Evolutionary conservation across 2,888 invertebrate genomes (phyloP), one percentile per base, ranked within the genome.

Genomic region (Holacanthella duospinosa): DNA sequence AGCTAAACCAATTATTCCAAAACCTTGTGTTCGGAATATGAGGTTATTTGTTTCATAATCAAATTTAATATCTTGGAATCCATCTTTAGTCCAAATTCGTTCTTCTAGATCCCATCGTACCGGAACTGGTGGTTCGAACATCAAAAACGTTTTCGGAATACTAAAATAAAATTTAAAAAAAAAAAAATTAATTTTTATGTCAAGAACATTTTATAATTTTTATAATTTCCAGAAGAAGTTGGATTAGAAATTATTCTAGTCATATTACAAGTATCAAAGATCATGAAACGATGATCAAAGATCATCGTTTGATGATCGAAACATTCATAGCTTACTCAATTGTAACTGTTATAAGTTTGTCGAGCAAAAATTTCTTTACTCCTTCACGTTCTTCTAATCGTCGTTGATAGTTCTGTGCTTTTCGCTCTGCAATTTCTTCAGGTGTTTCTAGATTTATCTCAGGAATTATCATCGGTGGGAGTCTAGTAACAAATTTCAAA

Each of bases 261-360:
- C n/a, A n/a, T n/a, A n/a, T n/a, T n/a, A n/a, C n/a, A n/a, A n/a
- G 12, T 12, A 43, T n/a, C n/a, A n/a, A n/a, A n/a, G n/a, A n/a
- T n/a, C n/a, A n/a, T n/a, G n/a, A n/a, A n/a, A n/a, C n/a, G n/a
- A n/a, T n/a, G n/a, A n/a, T n/a, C n/a, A n/a, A n/a, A n/a, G n/a
- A n/a, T n/a, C n/a, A n/a, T n/a, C n/a, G n/a, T n/a, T n/a, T n/a
- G n/a, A n/a, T n/a, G n/a, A n/a, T n/a, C n/a, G n/a, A n/a, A n/a
- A n/a, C n/a, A n/a, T n/a, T n/a, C n/a, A n/a, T n/a, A n/a, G n/a
- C 29, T 59, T 25, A 59, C 48, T 59, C 36, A 21, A 57, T 57
- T 28, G 57, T 3, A n/a, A 57, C 3, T 19, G n/a, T 43, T 21
- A 44, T 44, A 16, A 59, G 43, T 25, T 44, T 25, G 26, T 25